Conservation (phyloP, 2,888 invertebrate genomes). For the Barypeithes pellucidus region DNA sequence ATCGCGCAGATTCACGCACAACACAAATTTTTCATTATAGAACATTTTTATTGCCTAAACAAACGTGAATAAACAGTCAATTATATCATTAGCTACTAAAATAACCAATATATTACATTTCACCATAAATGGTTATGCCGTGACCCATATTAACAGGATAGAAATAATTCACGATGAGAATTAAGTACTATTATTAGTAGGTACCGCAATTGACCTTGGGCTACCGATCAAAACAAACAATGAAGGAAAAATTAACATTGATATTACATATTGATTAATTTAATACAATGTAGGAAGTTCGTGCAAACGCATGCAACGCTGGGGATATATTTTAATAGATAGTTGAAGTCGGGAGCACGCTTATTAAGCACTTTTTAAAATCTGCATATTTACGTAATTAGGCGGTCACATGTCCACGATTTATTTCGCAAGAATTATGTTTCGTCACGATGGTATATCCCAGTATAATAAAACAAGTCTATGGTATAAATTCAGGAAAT, state of each 20-base stretch:
- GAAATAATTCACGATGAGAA: not conserved
- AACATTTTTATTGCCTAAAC: slow-evolving; percentile 1
- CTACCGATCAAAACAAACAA: slow-evolving; percentile 10
- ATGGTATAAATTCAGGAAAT: too few relatives aligned
- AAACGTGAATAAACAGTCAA: not conserved
- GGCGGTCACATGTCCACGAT: too few relatives aligned
- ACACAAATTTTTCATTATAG: too few relatives aligned
- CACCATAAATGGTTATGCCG: not conserved
- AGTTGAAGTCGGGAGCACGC: too few relatives aligned
- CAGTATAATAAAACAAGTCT: too few relatives aligned
- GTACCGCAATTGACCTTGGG: slow-evolving; percentile 8
- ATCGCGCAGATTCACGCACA: too few relatives aligned
- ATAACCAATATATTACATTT: slow-evolving; percentile 3
- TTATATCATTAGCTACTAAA: not conserved
- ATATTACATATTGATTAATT: not conserved
- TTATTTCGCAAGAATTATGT: too few relatives aligned
- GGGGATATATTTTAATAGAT: not conserved
- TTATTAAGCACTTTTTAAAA: too few relatives aligned
- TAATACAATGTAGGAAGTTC: not conserved
- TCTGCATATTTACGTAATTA: too few relatives aligned
- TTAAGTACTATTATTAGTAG: slow-evolving; percentile 12
- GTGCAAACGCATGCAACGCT: not conserved
- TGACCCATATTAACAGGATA: slow-evolving; percentile 4
- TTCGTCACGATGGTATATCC: too few relatives aligned
- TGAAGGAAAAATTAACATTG: slow-evolving; percentile 4